Evolutionary conservation across 1,140 invertebrate genomes (phyloP).

Genomic region (Sitobion miscanthi): DNA sequence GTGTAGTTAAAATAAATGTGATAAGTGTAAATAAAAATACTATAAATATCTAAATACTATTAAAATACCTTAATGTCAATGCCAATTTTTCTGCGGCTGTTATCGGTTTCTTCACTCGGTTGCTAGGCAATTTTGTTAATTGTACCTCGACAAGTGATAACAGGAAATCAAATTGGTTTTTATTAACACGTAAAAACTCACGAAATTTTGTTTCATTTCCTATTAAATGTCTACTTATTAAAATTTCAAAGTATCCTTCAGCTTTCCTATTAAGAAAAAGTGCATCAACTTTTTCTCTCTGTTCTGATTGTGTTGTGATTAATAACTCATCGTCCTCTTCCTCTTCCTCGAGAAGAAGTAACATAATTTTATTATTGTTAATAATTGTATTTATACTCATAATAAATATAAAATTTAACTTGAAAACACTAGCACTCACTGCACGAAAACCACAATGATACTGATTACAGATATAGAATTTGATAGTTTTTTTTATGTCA

Average conservation of each 20-base stretch:
- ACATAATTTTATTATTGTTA: background rate
- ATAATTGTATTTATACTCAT: background rate
- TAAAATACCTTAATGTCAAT: background rate
- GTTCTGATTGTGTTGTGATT: background rate
- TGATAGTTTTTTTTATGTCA: conserved; percentile 3
- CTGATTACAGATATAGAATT: background rate
- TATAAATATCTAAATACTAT: no score
- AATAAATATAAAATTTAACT: background rate
- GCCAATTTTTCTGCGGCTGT: conserved; percentile 13
- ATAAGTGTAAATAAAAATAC: background rate
- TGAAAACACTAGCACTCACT: background rate
- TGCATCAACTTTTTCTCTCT: conserved; percentile 25
- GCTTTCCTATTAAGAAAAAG: conserved; percentile 31
- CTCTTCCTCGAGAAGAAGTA: conserved; percentile 21
- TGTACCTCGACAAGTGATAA: background rate
- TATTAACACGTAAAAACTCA: conserved; percentile 22
- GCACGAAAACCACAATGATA: conserved; percentile 18
- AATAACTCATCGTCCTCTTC: background rate
- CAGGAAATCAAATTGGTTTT: background rate
- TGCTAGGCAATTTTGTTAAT: conserved; percentile 23
- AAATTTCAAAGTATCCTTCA: conserved; percentile 25
- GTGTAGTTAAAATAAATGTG: background rate
- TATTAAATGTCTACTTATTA: conserved; percentile 9
- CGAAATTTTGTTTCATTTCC: conserved; percentile 34
- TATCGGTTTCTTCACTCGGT: conserved; percentile 27